These are phyloP conservation scores for Mythimna ferrago DNA, from an alignment of 2,888 invertebrate genomes.

Conservation along the genomic window DNA sequence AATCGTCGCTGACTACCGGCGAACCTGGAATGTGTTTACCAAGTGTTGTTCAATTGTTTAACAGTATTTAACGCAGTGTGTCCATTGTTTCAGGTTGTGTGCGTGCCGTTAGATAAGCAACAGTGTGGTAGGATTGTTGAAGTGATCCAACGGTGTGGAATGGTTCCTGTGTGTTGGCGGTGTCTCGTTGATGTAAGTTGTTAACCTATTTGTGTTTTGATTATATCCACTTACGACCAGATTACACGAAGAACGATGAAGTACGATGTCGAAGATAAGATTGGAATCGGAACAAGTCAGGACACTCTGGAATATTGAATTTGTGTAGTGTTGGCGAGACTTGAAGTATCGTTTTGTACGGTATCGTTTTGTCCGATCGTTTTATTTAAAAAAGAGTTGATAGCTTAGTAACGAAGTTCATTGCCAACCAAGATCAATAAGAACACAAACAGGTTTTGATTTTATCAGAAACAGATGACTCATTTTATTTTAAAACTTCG, in stretches of 20 bases:
- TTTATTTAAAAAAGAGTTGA: conserved; percentile 25
- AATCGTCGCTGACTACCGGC: conserved; percentile 32
- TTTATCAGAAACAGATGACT: conserved; percentile 44
- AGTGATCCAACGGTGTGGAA: conserved; percentile 85
- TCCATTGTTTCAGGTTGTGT: conserved; percentile 88
- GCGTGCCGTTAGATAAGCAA: conserved; percentile 85
- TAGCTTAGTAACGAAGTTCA: conserved; percentile 45
- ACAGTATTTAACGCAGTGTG: conserved; percentile 61
- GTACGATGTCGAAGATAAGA: conserved; percentile 18
- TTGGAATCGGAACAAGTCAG: conserved; percentile 22
- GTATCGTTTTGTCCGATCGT: not conserved
- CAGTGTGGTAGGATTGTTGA: conserved; percentile 80
- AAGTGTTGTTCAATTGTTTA: conserved; percentile 57
- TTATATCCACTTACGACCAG: not conserved
- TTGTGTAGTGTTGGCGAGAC: not conserved
- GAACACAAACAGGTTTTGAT: conserved; percentile 43
- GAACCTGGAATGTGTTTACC: conserved; percentile 39
- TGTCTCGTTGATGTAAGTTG: conserved; percentile 86
- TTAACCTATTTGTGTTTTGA: conserved; percentile 24
- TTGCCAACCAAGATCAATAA: conserved; percentile 45
- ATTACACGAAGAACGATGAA: conserved; percentile 7
- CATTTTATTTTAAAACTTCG: conserved; percentile 41
- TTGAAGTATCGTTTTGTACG: not conserved
- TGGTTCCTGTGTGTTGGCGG: conserved; percentile 87
- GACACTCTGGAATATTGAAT: conserved; percentile 21